phyloP scores from a whole-genome alignment of 2,888 invertebrate genomes.

The Watsonalla binaria region DNA sequence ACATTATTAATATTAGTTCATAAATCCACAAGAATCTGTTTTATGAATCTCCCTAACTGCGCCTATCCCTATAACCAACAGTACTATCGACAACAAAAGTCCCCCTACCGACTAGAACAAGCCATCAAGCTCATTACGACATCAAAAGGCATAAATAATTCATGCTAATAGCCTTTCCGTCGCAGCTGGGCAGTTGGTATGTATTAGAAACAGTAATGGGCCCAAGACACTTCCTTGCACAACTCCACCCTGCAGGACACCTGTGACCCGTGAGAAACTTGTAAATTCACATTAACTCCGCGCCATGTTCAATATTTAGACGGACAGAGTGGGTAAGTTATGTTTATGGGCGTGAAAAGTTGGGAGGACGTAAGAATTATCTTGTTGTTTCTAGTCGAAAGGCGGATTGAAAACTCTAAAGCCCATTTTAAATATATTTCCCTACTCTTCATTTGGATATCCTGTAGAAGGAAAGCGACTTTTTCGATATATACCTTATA shows the following conservation, averaged over 20 bases:
- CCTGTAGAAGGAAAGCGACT: too few relatives aligned
- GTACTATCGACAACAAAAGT: neutral
- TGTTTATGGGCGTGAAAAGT: neutral
- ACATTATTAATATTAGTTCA: too few relatives aligned
- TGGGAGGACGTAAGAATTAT: neutral
- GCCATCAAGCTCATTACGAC: slow-evolving; percentile 29
- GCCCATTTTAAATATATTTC: neutral
- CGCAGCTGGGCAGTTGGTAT: slow-evolving; percentile 14
- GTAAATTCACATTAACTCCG: neutral
- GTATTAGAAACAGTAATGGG: slow-evolving; percentile 27
- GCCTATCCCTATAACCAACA: slow-evolving; percentile 1
- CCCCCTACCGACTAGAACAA: slow-evolving; percentile 11
- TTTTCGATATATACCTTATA: too few relatives aligned
- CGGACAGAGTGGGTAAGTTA: neutral
- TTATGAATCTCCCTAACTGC: too few relatives aligned
- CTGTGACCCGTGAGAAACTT: slow-evolving; percentile 27
- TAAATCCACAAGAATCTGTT: too few relatives aligned
- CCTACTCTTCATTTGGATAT: too few relatives aligned
- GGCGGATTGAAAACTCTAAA: slow-evolving; percentile 1
- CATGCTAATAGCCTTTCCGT: slow-evolving; percentile 35
- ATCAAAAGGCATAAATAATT: slow-evolving; percentile 36
- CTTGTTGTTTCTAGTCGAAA: neutral
- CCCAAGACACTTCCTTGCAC: slow-evolving; percentile 23
- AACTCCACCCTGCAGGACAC: slow-evolving; percentile 20
- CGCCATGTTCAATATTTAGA: neutral